A percentile compares a stretch with the other conserved stretches of the same genome.
phyloP scores from a whole-genome alignment of 1,140 invertebrate species.

The Drosophila nebulosa region DNA sequence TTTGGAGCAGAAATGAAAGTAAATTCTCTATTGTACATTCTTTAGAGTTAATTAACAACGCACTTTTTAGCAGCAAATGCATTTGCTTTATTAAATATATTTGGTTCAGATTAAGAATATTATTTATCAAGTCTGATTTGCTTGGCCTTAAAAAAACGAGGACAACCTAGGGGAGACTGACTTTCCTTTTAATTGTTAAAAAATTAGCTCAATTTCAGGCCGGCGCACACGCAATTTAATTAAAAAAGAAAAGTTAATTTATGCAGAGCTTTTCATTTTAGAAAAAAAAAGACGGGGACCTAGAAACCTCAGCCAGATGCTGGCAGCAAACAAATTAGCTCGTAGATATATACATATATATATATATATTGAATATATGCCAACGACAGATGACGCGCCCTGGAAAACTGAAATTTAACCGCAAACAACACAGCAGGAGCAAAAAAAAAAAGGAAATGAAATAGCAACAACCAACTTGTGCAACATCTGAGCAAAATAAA shows the following conservation, averaged over 20 bases:
- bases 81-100: too few species aligned
- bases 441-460: constrained; percentile 23
- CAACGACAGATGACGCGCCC: constrained; percentile 65
- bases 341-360: constrained; percentile 27
- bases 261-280: constrained; percentile 33
- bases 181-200: constrained; percentile 33
- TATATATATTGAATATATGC: constrained; percentile 76
- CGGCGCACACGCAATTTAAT: constrained; percentile 24
- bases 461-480: constrained; percentile 56
- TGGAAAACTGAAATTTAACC: constrained; percentile 41
- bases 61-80: constrained; percentile 6
- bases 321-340: constrained; percentile 71
- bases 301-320: constrained; percentile 19
- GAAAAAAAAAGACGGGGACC: constrained; percentile 4
- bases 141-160: neutral
- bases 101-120: neutral
- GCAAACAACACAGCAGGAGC: constrained; percentile 39
- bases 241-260: constrained; percentile 39
- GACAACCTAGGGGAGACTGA: neutral
- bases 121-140: neutral
- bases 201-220: constrained; percentile 23
- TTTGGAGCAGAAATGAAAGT: neutral
- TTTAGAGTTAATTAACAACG: neutral
- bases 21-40: neutral
- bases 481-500: constrained; percentile 72